Conservation (phyloP, 2,113 vertebrate genomes). For the Morone saxatilis region DNA sequence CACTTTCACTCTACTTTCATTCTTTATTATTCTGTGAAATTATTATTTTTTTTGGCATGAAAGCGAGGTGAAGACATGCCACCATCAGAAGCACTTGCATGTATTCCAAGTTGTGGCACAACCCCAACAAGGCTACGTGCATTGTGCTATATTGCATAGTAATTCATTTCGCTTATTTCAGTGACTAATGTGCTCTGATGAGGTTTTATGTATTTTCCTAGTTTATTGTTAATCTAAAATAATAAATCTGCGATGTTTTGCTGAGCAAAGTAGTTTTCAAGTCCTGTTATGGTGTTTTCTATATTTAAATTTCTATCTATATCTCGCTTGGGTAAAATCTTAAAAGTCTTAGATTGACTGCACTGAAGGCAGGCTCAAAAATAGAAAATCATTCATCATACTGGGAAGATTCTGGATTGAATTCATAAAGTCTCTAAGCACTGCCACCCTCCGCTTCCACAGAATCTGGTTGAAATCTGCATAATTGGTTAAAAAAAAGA, state of each 20-base stretch:
- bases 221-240: no score
- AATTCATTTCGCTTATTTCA: neutral
- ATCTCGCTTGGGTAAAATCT: neutral
- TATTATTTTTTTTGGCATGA: constrained; percentile 8
- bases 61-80: neutral
- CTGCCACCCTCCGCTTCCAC: neutral
- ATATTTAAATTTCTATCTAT: neutral
- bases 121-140: neutral
- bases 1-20: neutral
- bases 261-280: neutral
- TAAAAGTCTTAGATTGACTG: neutral
- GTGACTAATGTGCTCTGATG: neutral
- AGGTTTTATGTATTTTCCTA: no score
- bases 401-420: neutral
- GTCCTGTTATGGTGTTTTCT: neutral
- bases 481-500: neutral
- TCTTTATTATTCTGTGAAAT: constrained; percentile 4
- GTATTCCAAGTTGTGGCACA: constrained; percentile 6
- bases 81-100: neutral
- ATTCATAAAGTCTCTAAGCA: neutral
- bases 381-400: neutral
- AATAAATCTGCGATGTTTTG: neutral
- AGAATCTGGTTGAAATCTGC: neutral
- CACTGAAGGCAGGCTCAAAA: neutral
- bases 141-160: no score